Base-by-base conservation (phyloP, 1,140 invertebrate species). In the Thrips palmi region DNA sequence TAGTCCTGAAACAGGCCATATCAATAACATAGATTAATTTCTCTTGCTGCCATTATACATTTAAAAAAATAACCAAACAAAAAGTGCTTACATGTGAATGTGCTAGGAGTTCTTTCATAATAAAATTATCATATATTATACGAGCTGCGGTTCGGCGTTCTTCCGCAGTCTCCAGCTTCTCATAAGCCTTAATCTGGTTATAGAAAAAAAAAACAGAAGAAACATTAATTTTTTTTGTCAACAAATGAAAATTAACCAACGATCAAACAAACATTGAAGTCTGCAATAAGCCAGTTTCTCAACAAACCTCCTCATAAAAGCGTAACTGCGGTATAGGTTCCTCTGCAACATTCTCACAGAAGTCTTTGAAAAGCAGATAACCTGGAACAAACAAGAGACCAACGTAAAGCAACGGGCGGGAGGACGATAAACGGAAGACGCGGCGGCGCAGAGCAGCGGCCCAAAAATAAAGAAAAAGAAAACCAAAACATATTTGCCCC, bases 61-160 rank as follows among this genome's bases (percentile, higher is more conserved):
- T 27, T 15, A 40, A 39, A 21, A 21, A 22, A 25, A 23, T 37
- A 15, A 24, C 11, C 11, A 14, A 19, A 35, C 18, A 19, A 19
- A 19, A 19, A 35, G 33, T 51, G 71, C 79, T 84, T 70, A 92
- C 93, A 68, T 98, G 92, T 51, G 92, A 82, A 67, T 94, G 88
- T 41, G 93, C 84, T 53, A 99, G 70, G 55, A 98, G 72, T 74
- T 99, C 96, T 61, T 94, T 94, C 96, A 99, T 99, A 54, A 99
- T 97, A 70, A 93, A 98, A 70, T 96, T 94, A 64, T 99, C 96
- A 63, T 98, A 99, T 54, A 98, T 93, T 60, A 97, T 87, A 56
- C 84, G 73, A 35, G 93, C 92, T 49, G 87, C 72, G 59, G 86
- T 84, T 65, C 84, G 75, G 58, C 93, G 71, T 50, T 98, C 94